A percentile compares a stretch with the other conserved stretches of the same genome.
These are phyloP conservation scores for Myzus persicae DNA, from an alignment of 1,140 invertebrate species.

Conservation along the genomic window DNA sequence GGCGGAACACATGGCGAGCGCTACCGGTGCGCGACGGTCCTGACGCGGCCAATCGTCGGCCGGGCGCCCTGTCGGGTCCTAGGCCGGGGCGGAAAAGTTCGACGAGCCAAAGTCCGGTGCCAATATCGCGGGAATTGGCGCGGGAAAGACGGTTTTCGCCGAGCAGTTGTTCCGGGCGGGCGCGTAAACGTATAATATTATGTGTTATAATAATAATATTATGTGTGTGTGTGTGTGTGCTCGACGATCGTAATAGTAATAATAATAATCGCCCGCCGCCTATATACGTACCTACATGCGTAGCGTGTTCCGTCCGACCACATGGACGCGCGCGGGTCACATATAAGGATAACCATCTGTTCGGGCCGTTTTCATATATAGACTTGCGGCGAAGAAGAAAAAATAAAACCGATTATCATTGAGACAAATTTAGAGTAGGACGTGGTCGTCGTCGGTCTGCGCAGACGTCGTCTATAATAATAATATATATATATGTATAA, in stretches of 20 bases:
- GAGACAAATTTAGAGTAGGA: conserved; percentile 57
- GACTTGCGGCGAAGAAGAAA: neutral
- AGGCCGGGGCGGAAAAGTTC: neutral
- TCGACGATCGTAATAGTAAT: neutral
- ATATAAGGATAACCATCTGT: conserved; percentile 58
- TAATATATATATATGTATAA: neutral
- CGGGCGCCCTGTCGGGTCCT: neutral
- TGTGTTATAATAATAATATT: conserved; percentile 12
- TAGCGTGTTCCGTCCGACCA: conserved; percentile 17
- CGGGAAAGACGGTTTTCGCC: conserved; percentile 42
- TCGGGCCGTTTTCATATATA: conserved; percentile 42
- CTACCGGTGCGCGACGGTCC: neutral
- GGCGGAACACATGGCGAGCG: conserved; percentile 42
- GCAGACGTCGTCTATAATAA: neutral
- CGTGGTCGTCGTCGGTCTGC: neutral
- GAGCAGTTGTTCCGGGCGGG: conserved; percentile 47
- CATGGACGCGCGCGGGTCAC: conserved; percentile 21
- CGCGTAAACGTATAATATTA: neutral
- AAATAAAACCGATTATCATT: conserved; percentile 56
- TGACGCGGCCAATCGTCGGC: neutral
- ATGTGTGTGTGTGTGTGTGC: neutral
- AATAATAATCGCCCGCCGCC: neutral
- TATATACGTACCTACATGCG: neutral
- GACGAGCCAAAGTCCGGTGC: conserved; percentile 13
- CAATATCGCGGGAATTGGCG: conserved; percentile 16